Conservation (phyloP, 2,797 vertebrate species). For the Sitta carolinensis region DNA sequence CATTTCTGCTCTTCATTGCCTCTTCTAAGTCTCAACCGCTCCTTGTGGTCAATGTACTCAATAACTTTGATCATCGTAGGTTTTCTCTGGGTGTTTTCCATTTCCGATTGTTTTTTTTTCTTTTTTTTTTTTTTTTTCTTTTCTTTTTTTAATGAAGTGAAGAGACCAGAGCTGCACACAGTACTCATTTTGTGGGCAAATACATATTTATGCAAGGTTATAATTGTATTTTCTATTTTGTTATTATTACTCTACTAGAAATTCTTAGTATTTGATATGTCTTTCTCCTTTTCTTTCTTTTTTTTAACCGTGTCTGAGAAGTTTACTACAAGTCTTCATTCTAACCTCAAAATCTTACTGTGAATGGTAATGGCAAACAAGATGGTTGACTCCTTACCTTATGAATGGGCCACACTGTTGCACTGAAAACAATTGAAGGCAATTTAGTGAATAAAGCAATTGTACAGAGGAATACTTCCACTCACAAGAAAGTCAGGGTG, state of each 20-base stretch:
- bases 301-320: neutral
- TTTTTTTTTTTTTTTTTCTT: too few relatives aligned
- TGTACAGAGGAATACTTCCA: neutral
- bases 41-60: neutral
- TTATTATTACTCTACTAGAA: neutral
- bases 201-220: neutral
- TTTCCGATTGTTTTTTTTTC: neutral
- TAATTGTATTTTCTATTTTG: neutral
- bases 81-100: neutral
- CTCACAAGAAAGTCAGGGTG: neutral
- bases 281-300: neutral
- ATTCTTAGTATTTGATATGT: neutral
- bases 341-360: neutral
- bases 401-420: neutral
- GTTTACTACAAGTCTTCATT: neutral
- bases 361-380: neutral
- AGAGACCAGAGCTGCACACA: neutral
- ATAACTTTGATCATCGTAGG: neutral
- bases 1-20: neutral
- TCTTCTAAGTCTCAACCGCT: neutral
- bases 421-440: neutral
- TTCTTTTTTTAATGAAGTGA: neutral
- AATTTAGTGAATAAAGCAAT: neutral
- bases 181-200: neutral
- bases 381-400: neutral